Percentiles rank a stretch among this genome's conserved stretches.
These are phyloP conservation scores for Aurelia aurita complex sp. Pacific DNA, from an alignment of 30 jellyfish, hydroid and myxozoan species.

Conservation along the genomic window DNA sequence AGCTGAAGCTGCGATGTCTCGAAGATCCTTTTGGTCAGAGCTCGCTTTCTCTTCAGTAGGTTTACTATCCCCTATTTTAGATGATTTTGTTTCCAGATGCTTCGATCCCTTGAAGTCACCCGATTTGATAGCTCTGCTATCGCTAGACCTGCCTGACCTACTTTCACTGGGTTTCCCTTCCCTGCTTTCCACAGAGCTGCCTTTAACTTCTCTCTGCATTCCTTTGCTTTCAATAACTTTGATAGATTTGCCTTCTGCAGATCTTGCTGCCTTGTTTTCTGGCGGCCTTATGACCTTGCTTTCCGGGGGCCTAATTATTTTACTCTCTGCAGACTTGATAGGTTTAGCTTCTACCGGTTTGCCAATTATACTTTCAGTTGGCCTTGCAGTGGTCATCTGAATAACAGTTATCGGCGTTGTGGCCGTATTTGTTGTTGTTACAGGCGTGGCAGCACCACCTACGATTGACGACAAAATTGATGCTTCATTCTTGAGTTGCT, in stretches of 20 bases:
- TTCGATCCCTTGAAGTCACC: neutral
- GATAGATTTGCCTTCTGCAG: neutral
- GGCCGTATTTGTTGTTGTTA: neutral
- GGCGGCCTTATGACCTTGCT: neutral
- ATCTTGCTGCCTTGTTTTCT: neutral
- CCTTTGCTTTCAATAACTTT: neutral
- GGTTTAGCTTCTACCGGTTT: neutral
- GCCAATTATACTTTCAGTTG: conserved; percentile 12
- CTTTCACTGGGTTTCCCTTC: too few relatives aligned
- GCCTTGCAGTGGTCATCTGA: conserved; percentile 23
- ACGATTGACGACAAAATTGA: conserved; percentile 1
- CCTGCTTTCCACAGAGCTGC: too few relatives aligned
- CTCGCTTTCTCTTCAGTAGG: conserved; percentile 24
- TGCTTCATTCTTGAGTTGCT: conserved; percentile 51
- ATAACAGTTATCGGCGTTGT: neutral
- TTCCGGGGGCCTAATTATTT: neutral
- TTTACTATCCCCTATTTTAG: conserved; percentile 8
- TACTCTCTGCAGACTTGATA: neutral
- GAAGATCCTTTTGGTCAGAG: conserved; percentile 23
- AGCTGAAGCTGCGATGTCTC: conserved; percentile 64
- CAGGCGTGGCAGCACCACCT: conserved; percentile 3
- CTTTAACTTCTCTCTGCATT: neutral
- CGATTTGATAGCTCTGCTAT: neutral
- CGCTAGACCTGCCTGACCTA: neutral
- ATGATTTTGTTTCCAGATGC: neutral